Base-by-base conservation (phyloP, 2,797 vertebrate species). In the Tragopan temminckii region DNA sequence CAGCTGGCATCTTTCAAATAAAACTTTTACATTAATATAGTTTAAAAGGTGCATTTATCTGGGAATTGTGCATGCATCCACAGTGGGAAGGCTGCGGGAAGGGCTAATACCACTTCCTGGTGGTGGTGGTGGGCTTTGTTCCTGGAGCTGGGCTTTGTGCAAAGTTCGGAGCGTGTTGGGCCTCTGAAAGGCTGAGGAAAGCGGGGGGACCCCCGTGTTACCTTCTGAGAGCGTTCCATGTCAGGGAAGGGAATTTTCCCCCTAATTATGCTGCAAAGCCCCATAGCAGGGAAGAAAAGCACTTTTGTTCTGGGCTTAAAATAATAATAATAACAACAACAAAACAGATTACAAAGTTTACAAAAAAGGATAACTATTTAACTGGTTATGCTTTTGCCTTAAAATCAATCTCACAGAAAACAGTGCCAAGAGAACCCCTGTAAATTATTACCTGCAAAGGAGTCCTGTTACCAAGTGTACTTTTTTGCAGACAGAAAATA, bases 1-100 rank as follows among this genome's bases (percentile, higher is more conserved):
- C 98, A 98, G 98, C 98, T 98, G 98, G 98, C 96, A 96, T 96
- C 98, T 98, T 98, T 98, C 96, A 98, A 98, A 98, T 97, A 97
- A 97, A 98, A 98, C 97, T 98, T 98, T 97, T 97, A 95, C 97
- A 97, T 98, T 96, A 96, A 97, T 95, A 95, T 89, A 58, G 50
- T 94, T 94, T 96, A 95, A 96, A 97, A 97, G 96, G 97, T 97
- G 96, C 96, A 94, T 97, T 96, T 96, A 94, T 96, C 95, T 61
- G 5, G 75, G 97, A 97, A 97, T 93, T 94, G 95, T 93, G 75
- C 85, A 62, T 42, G 70, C 93, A 64, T 84, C 91, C 91, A 86
- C 89, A 83, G 92, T 79, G 58, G 50, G 35, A 95, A 80, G 59
- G 42, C 89, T 94, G 71, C 0, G 0, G 90, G 69, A 93, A 92